Percentiles rank a stretch among this genome's conserved stretches.
Evolutionary conservation across 2,113 vertebrate species (phyloP).

Genomic region (Gallinago media): DNA sequence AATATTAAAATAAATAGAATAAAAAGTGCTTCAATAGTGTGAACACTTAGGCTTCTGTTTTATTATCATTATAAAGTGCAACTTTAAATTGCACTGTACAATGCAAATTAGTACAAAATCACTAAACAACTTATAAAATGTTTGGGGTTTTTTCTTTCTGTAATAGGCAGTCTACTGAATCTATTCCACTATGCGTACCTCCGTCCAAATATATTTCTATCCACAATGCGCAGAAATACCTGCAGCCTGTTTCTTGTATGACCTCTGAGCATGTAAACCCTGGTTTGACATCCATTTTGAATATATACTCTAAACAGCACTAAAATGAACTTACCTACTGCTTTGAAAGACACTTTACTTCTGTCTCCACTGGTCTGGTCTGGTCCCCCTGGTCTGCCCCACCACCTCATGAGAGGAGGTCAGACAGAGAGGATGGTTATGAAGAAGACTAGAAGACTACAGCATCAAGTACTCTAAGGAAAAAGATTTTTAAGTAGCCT

Average conservation of each 20-base stretch:
- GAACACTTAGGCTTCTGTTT: neutral
- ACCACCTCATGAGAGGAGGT: neutral
- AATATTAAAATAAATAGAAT: neutral
- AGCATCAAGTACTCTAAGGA: neutral
- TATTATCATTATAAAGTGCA: neutral
- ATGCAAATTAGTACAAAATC: neutral
- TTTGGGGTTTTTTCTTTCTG: neutral
- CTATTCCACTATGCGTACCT: neutral
- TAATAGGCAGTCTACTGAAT: neutral
- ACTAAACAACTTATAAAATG: neutral
- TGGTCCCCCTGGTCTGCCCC: no score
- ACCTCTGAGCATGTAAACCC: neutral
- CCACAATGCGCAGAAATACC: neutral
- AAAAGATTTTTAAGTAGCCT: neutral
- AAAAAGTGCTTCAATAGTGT: neutral
- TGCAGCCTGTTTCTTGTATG: neutral
- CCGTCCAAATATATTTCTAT: neutral
- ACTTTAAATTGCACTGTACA: neutral
- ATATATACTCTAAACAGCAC: neutral
- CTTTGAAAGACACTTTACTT: neutral
- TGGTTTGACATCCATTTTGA: accelerated
- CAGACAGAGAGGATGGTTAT: neutral
- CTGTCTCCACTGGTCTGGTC: neutral
- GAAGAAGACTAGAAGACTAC: neutral
- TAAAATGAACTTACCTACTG: neutral